A percentile compares a stretch with the other conserved stretches of the same genome.
These are phyloP conservation scores for Trachelus troglodyta DNA, from an alignment of 2,888 invertebrate species.

Conservation along the genomic window DNA sequence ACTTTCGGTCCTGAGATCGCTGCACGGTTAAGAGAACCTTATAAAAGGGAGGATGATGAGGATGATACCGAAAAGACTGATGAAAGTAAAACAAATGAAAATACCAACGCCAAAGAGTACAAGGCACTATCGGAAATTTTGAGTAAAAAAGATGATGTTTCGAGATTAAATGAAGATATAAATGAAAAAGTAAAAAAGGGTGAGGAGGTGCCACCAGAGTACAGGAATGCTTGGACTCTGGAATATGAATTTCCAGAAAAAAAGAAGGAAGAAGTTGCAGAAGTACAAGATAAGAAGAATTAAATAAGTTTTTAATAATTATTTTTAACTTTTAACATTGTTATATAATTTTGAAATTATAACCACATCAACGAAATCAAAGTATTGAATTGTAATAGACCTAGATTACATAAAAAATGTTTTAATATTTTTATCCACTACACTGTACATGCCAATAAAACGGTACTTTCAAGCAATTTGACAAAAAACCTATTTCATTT, in stretches of 20 bases:
- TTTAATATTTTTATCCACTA: not conserved
- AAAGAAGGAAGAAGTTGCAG: slow-evolving; percentile 13
- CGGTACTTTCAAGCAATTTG: not conserved
- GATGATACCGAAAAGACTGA: slow-evolving; percentile 14
- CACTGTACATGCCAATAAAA: not conserved
- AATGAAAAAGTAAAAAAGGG: slow-evolving; percentile 65
- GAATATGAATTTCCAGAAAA: slow-evolving; percentile 68
- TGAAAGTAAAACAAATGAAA: slow-evolving; percentile 3
- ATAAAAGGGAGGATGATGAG: slow-evolving; percentile 15
- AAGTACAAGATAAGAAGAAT: not conserved
- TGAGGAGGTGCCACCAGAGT: slow-evolving; percentile 67
- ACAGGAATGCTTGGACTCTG: slow-evolving; percentile 70
- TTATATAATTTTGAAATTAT: not conserved
- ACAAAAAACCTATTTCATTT: not conserved
- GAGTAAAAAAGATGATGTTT: slow-evolving; percentile 34
- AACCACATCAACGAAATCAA: not conserved
- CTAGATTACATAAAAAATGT: not conserved
- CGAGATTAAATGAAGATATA: slow-evolving; percentile 59
- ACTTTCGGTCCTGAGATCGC: slow-evolving; percentile 29
- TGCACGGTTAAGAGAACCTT: slow-evolving; percentile 11
- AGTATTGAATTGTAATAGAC: not conserved
- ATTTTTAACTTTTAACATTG: not conserved
- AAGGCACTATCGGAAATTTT: slow-evolving; percentile 36
- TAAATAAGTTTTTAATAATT: not conserved
- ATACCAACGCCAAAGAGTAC: slow-evolving; percentile 16